These are phyloP conservation scores for Psettodes erumei DNA, from an alignment of 2,113 vertebrate genomes.

Conservation along the genomic window DNA sequence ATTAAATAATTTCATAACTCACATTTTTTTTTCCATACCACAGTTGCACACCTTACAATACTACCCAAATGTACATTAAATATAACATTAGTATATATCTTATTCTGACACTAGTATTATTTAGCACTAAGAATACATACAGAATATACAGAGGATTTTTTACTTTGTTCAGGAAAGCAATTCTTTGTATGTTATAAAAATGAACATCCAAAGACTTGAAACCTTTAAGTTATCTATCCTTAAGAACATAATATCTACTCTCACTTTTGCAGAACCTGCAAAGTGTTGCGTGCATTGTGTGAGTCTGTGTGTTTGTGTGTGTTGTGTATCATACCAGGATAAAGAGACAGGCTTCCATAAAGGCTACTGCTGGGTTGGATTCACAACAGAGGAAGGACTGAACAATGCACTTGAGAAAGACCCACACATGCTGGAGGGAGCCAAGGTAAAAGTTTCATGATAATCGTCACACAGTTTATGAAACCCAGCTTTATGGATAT, in stretches of 20 bases:
- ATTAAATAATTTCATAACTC: no score
- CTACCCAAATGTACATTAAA: no score
- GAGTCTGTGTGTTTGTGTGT: not conserved
- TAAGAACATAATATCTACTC: not conserved
- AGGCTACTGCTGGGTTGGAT: conserved; percentile 89
- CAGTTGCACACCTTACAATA: no score
- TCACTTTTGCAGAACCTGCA: not conserved
- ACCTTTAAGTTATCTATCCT: not conserved
- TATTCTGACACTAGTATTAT: no score
- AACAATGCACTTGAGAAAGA: conserved; percentile 89
- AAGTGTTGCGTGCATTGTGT: not conserved
- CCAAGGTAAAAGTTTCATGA: conserved; percentile 80
- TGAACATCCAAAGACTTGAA: not conserved
- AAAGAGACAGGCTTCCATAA: conserved; percentile 91
- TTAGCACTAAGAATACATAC: no score
- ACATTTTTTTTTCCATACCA: not conserved
- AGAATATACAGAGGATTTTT: no score
- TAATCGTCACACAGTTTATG: not conserved
- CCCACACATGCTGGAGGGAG: conserved; percentile 88
- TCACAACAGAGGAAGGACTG: conserved; percentile 81
- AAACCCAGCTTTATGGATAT: no score
- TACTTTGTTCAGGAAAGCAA: not conserved
- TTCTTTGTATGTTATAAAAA: not conserved
- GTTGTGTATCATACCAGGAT: conserved; percentile 78
- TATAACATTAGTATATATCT: no score